Base-by-base conservation (phyloP, 2,888 invertebrate genomes). In the Agonopterix subpropinquella region DNA sequence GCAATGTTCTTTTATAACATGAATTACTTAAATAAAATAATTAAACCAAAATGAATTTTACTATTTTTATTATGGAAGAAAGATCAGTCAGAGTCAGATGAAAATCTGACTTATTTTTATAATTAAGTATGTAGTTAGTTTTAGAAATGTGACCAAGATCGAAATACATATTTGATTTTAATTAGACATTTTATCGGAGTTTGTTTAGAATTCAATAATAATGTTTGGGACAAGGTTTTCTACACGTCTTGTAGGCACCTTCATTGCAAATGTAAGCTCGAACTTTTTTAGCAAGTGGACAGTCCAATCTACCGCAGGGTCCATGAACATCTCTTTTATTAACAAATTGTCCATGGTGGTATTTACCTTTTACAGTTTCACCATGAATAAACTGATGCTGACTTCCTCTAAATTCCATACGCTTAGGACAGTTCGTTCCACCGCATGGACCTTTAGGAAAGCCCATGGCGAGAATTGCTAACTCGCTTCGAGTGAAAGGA, bases 401-500 rank as follows among this genome's bases (percentile, higher is more conserved):
- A 53, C 83, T 84, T 1, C 86, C 86, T 56, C 86, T 71, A 47
- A 70, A 87, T 0, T 88, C 85, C 86, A 88, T 83, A 52, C 88
- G 67, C 53, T 80, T 84, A 1, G 71, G 74, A 60, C 88, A 88
- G 45, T 88, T 88, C 0, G 84, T 86, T n/a, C 88, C 88, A 48
- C 86, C 87, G 58, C 88, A 88, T 2, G 87, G 87, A 0, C 88
- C 88, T 61, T 86, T 88, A 1, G 88, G 88, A 49, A 88, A 88
- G 43, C 88, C 88, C 88, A 88, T 88, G 0, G 88, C 64, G n/a
- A 88, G 65, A 48, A 88, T 88, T 0, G 80, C 76, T 5, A 88
- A 59, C 55, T 88, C 88, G 47, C 81, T 82, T 1, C 56, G 43
- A 28, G 86, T 82, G 51, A 70, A 88, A 1, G 88, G 87, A 45